Conservation (phyloP, 2,888 invertebrate genomes). For the Pandemis corylana region DNA sequence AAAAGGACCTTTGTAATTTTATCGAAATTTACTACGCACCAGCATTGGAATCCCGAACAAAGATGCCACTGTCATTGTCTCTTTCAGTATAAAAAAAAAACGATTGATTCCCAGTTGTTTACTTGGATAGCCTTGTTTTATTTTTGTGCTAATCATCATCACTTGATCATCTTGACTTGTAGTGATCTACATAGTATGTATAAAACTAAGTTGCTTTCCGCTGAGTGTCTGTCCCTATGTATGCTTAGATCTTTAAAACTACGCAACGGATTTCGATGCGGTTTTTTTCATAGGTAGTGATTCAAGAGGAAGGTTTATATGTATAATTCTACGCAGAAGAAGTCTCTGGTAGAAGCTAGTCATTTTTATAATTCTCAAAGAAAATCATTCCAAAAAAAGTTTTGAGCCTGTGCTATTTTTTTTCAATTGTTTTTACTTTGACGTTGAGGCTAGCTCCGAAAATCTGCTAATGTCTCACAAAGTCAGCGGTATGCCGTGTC, state of each 20-base stretch:
- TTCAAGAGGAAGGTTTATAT: no score
- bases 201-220: no score
- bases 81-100: constrained; percentile 4
- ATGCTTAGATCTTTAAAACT: no score
- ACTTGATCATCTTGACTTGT: no score
- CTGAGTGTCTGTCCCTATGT: no score
- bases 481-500: neutral
- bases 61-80: constrained; percentile 12
- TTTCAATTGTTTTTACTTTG: neutral
- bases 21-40: constrained; percentile 18
- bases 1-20: constrained; percentile 22
- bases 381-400: neutral
- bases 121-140: neutral
- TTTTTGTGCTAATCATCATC: neutral
- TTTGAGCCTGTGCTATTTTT: neutral
- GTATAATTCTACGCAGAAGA: no score
- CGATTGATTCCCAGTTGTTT: neutral
- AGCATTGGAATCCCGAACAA: constrained; percentile 5
- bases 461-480: neutral
- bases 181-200: no score
- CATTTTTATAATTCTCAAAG: neutral
- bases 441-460: neutral
- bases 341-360: no score
- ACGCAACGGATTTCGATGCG: no score
- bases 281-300: no score